Evolutionary conservation across 1,140 invertebrate species (phyloP), one percentile per base, ranked within the genome.

Genomic region (Lordiphosa collinella): DNA sequence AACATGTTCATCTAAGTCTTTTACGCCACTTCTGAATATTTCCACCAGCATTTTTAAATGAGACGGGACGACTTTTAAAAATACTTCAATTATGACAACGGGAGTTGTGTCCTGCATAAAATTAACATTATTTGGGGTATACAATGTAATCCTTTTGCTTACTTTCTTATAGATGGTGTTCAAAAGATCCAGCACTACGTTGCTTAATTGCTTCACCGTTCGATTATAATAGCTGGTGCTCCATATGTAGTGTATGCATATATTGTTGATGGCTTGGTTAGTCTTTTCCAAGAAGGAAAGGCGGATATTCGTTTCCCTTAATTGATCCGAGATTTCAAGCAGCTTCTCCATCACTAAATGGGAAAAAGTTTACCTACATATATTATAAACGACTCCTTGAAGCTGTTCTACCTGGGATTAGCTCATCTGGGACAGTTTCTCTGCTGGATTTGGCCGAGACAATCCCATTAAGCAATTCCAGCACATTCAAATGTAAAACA

Each of bases 11-110:
- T 65, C 50, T 5, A 78, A 2, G 7, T 48, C 35, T 1, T 13
- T 35, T 11, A 57, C 22, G 10, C 46, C 50, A 13, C 32, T 41
- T n/a, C 6, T 22, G 1, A 78, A 57, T 7, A 84, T 49, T 10
- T 73, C 58, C 1, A 41, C 34, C 5, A 82, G 13, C 63, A 78
- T 68, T 35, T 41, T 38, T 13, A 73, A 18, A 22, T 73, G 72
- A 5, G 34, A 32, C 3, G 35, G 49, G 0, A 52, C 36, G 1
- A 68, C 25, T 12, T 55, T 44, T 0, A 82, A 34, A 47, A 55
- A 49, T 0, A 59, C 41, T 37, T 72, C 53, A 4, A 67, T n/a
- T 59, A 70, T 1, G 53, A 35, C 7, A n/a, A 41, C 0, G 0
- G 68, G 44, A 32, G 29, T 35, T 0, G 40, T 11, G 5, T 52